These are phyloP conservation scores for Oryzias melastigma DNA, from an alignment of 2,113 vertebrate genomes.

Conservation along the genomic window DNA sequence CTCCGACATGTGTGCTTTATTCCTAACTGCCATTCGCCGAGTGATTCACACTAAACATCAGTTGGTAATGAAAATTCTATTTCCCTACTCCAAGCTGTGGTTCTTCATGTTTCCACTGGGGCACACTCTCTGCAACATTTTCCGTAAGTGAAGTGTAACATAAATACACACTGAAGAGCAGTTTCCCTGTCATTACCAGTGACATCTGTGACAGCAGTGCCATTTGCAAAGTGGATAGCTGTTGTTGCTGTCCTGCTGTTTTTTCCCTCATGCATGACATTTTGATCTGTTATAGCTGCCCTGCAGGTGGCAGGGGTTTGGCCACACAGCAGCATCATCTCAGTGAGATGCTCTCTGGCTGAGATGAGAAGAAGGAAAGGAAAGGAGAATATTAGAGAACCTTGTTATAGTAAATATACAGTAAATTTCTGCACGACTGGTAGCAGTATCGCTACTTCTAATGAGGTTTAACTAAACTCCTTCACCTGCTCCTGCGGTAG, in stretches of 20 bases:
- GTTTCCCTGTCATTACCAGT: conserved; percentile 60
- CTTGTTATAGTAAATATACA: not conserved
- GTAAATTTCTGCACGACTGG: too few species aligned
- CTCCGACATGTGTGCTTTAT: conserved; percentile 11
- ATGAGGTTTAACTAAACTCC: not conserved
- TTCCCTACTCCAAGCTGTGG: conserved; percentile 10
- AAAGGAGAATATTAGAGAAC: not conserved
- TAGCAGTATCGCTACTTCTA: not conserved
- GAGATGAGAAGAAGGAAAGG: conserved; percentile 7
- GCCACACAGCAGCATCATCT: conserved; percentile 57
- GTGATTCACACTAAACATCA: conserved; percentile 10
- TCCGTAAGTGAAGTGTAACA: not conserved
- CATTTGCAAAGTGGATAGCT: conserved; percentile 44
- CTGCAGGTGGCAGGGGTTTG: conserved; percentile 51
- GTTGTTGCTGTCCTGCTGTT: conserved; percentile 24
- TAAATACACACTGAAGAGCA: conserved; percentile 6
- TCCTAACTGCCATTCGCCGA: not conserved
- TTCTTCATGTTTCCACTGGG: conserved; percentile 38
- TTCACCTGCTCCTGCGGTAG: conserved; percentile 48
- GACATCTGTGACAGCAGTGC: conserved; percentile 47
- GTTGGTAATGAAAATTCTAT: conserved; percentile 15
- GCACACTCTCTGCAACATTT: conserved; percentile 15
- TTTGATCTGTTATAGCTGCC: conserved; percentile 49
- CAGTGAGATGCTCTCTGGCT: conserved; percentile 60
- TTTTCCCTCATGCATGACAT: conserved; percentile 60